Base-by-base conservation (phyloP, 1,140 invertebrate species). In the Aphelinus certus region DNA sequence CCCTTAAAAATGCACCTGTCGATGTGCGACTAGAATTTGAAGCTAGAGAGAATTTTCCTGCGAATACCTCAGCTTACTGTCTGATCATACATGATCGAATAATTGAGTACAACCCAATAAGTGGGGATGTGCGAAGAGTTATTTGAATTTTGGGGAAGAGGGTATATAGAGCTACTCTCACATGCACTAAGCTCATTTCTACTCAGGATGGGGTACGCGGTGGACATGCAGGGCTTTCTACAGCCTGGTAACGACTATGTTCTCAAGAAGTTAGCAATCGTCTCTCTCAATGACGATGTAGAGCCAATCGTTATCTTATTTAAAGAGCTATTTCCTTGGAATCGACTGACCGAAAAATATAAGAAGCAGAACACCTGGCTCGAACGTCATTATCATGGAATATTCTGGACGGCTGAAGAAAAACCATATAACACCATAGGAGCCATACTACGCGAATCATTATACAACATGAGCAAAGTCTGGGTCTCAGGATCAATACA, bases 141-240 rank as follows among this genome's bases (percentile, higher is more conserved):
- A 7, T 72, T 55, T 67, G 55, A 58, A 5, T 26, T 58, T 0
- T 26, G 26, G 26, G 26, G 51, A 9, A 53, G 4, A 53, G 51
- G 9, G 4, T 9, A 53, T 53, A 53, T 6, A 53, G 51, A 9
- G 4, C 9, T 53, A 9, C 9, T 4, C 51, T 9, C 51, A 53
- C 4, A 4, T 53, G 4, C 9, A 4, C 9, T 53, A 53, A 53
- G 4, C 4, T 53, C 51, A 53, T 53, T 53, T 26, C 26, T 26
- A 26, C 26, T 26, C 26, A 26, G 26, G 26, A 78, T 79, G 58
- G 66, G 72, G 26, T 73, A 66, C 58, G 10, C 78, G 26, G 74
- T 76, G 6, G 78, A 79, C 66, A 45, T 76, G 47, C 76, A 79
- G 61, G 73, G 78, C 9, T 77, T 78, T 60, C 75, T 75, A 57